Percentiles rank a stretch among this genome's conserved stretches.
Evolutionary conservation across 2,888 invertebrate species (phyloP).

Genomic region (Rhagophthalmus giganteus): DNA sequence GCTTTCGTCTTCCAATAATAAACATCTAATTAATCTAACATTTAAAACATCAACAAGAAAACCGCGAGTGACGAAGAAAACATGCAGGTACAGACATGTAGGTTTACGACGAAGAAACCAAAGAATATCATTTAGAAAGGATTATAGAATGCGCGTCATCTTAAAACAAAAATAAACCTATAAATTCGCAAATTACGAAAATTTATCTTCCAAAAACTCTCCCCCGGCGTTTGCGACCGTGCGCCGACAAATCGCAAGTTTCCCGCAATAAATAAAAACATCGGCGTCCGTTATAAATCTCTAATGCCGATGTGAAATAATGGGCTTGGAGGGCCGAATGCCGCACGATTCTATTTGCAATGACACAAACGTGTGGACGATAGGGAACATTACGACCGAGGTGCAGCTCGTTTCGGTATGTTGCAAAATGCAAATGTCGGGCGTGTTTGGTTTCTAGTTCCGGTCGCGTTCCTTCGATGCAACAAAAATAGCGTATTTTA

Average conservation of each 20-base stretch:
- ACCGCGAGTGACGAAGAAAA: no score
- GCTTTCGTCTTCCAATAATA: no score
- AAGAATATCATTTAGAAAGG: no score
- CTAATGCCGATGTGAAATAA: slow-evolving; percentile 13
- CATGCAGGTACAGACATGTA: no score
- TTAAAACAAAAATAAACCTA: no score
- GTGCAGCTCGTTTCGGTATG: slow-evolving; percentile 27
- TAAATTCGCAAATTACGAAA: neutral
- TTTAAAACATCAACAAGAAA: no score
- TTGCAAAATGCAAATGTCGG: slow-evolving; percentile 31
- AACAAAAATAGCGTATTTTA: neutral
- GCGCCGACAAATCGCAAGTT: neutral
- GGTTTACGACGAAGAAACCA: no score
- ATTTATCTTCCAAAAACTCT: no score
- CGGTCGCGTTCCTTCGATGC: slow-evolving; percentile 27
- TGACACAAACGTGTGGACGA: slow-evolving; percentile 20
- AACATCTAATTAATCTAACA: no score
- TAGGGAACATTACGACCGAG: slow-evolving; percentile 27
- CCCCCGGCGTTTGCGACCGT: neutral
- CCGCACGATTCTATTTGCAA: slow-evolving; percentile 26
- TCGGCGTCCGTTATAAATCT: slow-evolving; percentile 19
- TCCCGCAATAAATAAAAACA: neutral
- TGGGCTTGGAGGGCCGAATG: slow-evolving; percentile 32
- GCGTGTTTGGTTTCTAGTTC: slow-evolving; percentile 24
- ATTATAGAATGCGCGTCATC: no score